Evolutionary conservation across 2,797 vertebrate genomes (phyloP), one percentile per base, ranked within the genome.

Genomic region (Lateolabrax maculatus): DNA sequence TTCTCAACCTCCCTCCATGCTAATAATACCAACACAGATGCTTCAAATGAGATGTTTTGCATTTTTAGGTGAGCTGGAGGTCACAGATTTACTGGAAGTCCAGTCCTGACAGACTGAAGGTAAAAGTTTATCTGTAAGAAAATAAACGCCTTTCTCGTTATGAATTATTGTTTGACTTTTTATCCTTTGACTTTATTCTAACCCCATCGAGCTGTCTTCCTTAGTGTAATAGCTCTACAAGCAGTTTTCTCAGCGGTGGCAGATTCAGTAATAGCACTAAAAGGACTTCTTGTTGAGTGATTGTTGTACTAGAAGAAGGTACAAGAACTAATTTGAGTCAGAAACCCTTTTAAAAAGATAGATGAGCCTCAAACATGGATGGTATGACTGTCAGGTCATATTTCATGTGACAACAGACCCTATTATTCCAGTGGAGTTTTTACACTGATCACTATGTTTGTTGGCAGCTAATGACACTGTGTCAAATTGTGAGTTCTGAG

Each of bases 51-150:
- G 51, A 41, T 61, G 39, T 52, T 86, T 75, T n/a, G 58, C 57
- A 71, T 72, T 81, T 89, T 79, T 72, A 36, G 64, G 65, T 75
- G 60, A 76, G 55, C 19, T 44, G 43, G 29, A 71, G 71, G 63
- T 85, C 63, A 79, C 18, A 81, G 71, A 88, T 91, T 82, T 87
- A 82, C 68, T 79, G 55, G 39, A 72, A 75, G 73, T 79, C 55
- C 71, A 68, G 63, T 85, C 46, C 6, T 6, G 73, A 85, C 81
- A 82, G 5, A 85, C 85, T 71, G 10, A 49, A 63, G 62, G 71
- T 69, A 46, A 66, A 71, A 56, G 41, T 51, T 77, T 15, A 39
- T 12, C 41, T 23, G 58, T n/a, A n/a, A n/a, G 18, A 39, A 5
- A 25, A 51, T 13, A 61, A 43, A 49, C 4, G 0, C 4, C 51